phyloP scores from a whole-genome alignment of 2,888 invertebrate genomes.

The Arge pagana region DNA sequence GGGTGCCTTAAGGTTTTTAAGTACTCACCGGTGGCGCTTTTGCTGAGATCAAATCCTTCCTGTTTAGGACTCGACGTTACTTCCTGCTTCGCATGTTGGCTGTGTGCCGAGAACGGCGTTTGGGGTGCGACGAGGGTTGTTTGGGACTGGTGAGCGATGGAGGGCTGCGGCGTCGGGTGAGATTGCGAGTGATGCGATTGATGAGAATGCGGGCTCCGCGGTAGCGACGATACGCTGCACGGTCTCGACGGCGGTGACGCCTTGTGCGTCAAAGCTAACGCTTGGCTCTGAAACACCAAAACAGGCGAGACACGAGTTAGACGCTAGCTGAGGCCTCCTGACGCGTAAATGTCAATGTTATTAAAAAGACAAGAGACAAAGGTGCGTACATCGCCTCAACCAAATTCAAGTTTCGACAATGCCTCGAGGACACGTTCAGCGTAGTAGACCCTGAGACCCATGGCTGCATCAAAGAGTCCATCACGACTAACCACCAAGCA shows the following conservation, averaged over 20 bases:
- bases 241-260: slow-evolving; percentile 60
- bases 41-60: slow-evolving; percentile 66
- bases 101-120: slow-evolving; percentile 52
- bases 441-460: no score
- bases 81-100: slow-evolving; percentile 53
- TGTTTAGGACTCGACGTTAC: slow-evolving; percentile 63
- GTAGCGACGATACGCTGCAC: slow-evolving; percentile 53
- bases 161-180: slow-evolving; percentile 25
- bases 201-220: slow-evolving; percentile 52
- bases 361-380: no score
- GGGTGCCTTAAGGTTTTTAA: no score
- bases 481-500: no score
- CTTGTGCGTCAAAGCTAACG: slow-evolving; percentile 68
- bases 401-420: no score
- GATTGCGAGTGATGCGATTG: slow-evolving; percentile 43
- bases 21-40: slow-evolving; percentile 68
- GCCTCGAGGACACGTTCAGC: no score
- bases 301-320: slow-evolving; percentile 30
- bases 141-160: slow-evolving; percentile 49
- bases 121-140: slow-evolving; percentile 62
- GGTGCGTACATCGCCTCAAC: no score
- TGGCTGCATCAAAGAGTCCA: no score
- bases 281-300: slow-evolving; percentile 65
- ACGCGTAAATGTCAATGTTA: no score
- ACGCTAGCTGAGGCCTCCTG: neutral